Percentiles rank a stretch among this genome's conserved stretches.
phyloP scores from a whole-genome alignment of 1,140 invertebrate genomes.

The Hydropsyche tenuis region DNA sequence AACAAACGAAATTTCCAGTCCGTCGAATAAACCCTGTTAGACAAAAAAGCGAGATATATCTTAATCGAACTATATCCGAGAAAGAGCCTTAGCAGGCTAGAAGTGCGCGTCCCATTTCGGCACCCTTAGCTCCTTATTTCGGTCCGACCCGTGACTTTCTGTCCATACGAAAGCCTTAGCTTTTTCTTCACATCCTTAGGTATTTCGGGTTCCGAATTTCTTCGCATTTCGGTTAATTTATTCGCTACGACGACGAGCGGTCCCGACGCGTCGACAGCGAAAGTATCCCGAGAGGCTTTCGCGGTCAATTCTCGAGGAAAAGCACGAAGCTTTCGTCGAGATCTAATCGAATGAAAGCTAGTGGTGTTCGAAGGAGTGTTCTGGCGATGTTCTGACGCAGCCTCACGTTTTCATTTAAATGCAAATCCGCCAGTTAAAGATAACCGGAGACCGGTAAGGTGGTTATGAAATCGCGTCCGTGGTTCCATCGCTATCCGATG shows the following conservation, averaged over 20 bases:
- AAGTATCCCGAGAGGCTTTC: constrained; percentile 34
- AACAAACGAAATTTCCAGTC: too few species aligned
- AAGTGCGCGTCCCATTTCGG: neutral
- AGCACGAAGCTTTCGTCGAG: constrained; percentile 17
- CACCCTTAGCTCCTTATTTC: neutral
- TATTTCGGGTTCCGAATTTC: constrained; percentile 31
- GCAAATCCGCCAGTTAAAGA: constrained; percentile 16
- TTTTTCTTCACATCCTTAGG: constrained; percentile 19
- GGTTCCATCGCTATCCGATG: neutral
- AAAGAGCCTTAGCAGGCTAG: neutral
- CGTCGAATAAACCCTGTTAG: too few species aligned
- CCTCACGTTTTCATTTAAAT: constrained; percentile 29
- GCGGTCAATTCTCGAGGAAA: constrained; percentile 40
- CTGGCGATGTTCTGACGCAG: neutral
- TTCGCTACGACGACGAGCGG: constrained; percentile 37
- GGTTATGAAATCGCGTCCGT: neutral
- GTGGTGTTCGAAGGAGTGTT: constrained; percentile 1
- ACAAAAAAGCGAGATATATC: constrained; percentile 13
- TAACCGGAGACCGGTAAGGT: neutral
- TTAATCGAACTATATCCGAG: neutral
- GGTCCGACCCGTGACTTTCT: neutral
- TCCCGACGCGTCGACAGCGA: constrained; percentile 41
- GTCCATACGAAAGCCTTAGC: neutral
- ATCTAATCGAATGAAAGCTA: constrained; percentile 35
- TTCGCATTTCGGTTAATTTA: constrained; percentile 42